Base-by-base conservation (phyloP, 2,888 invertebrate genomes). In the Himalopsyche tibetana region DNA sequence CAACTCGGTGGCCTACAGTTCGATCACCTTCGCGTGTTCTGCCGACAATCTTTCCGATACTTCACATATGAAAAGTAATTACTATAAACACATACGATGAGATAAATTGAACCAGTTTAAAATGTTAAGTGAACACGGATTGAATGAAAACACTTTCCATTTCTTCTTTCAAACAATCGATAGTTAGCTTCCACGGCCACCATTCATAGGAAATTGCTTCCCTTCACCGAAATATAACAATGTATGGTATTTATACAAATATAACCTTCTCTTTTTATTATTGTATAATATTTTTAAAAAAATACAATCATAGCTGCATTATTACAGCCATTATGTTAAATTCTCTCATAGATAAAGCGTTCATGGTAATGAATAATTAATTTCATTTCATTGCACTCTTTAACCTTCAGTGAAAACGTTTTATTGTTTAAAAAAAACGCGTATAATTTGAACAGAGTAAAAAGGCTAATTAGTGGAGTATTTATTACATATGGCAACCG, bases 111-210 rank as follows among this genome's bases (percentile, higher is more conserved):
- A 38, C 28, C 74, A 12, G 74, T 38, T 36, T 12, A 74, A 74
- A 74, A 36, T 74, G 74, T 28, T 74, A 74, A 74, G 36, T 74
- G 74, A 74, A 74, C 38, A 74, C 11, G 28, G 36, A 38, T 38
- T 74, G 28, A 74, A 74, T 74, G 38, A 15, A 74, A 74, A 74
- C 38, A 74, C 74, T 74, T 74, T 74, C 74, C 38, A 74, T 74
- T 74, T 74, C 74, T 74, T 74, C 36, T 74, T 74, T 36, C 74
- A 74, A 74, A 74, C 74, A 74, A 74, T 74, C 74, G 74, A 69
- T 74, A 74, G 74, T 74, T 74, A 74, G 74, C 74, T 74, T 74
- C 74, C 74, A 74, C 74, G 74, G 74, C 36, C 36, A 74, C 74
- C 74, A 74, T 74, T 74, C 74, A 74, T 74, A 38, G 19, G 38